Base-by-base conservation (phyloP, 2,888 invertebrate species). In the Drosophila stalkeri region DNA sequence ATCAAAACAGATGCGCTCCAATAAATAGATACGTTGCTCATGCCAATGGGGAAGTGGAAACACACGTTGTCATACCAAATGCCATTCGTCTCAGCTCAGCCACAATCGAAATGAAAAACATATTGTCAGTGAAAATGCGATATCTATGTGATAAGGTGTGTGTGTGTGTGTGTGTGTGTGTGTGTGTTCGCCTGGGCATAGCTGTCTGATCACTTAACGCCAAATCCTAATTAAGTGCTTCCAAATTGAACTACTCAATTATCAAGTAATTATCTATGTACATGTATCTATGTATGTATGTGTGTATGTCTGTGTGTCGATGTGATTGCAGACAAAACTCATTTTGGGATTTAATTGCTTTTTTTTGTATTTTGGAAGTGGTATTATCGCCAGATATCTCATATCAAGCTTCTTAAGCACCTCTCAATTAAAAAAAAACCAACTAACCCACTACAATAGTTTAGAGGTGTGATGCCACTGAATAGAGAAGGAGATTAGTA, bases 1-100 rank as follows among this genome's bases (percentile, higher is more conserved):
- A 77, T 73, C 73, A 63, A 73, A 71, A 46, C 68, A 62, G 80
- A 72, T 77, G 77, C 71, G 75, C 77, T 54, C 49, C 77, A 66
- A 71, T 72, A 77, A 71, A 71, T 62, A 60, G 64, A 72, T 46
- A 67, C 31, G 47, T 33, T 18, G 41, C 23, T 27, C 20, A 49
- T 41, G 46, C 27, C 27, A 72, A 63, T 65, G 35, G 60, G 52
- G 56, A 61, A 78, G 64, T 44, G 31, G 41, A 63, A 64, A 65
- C 74, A 69, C 62, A 74, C 64, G 59, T 54, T 37, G 14, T 39
- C 16, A 43, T 51, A 31, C 16, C 39, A 23, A 55, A 51, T 47
- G 18, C n/a, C 20, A 16, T 54, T 41, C 35, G 44, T n/a, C 20
- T 44, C 33, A 7, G 55, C 41, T 55, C 31, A 51, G 27, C 43